Base-by-base conservation (phyloP, 2,113 vertebrate species). In the Corynorhinus townsendii region DNA sequence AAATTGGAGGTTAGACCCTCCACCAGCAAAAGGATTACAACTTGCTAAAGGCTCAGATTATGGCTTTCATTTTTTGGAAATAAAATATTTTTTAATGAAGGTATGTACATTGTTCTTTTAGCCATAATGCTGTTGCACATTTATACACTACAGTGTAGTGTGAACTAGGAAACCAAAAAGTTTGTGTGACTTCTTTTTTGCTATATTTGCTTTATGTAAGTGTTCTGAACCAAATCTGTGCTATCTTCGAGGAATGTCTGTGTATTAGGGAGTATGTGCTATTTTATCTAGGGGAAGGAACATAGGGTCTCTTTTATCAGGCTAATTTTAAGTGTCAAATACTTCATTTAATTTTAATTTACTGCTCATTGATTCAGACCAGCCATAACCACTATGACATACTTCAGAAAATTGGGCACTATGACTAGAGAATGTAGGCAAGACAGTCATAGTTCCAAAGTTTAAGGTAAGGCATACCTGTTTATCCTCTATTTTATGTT, bases 271-370 rank as follows among this genome's bases (percentile, higher is more conserved):
- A 33, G 1, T 56, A 83, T 49, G 35, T 68, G 43, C 24, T 94
- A 49, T 87, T 90, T 83, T 94, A 93, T 86, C 79, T 79, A 64
- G 69, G 64, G 49, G 22, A 95, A 79, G 10, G 40, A 49, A 82
- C 69, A 72, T 54, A 22, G 75, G 28, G 54, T 47, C 20, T 68
- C n/a, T 95, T 95, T 89, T 94, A 96, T 89, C 43, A 89, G 92
- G 43, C 33, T 59, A 92, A 56, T 66, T 94, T 2, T 76, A 40
- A 86, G 35, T 92, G 89, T 52, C 85, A 92, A 92, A 82, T 59
- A 81, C 26, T 76, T 75, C 89, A 91, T 94, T 92, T 92, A 89
- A 89, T 95, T 89, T 89, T 73, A 93, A 95, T 89, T 81, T 77
- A 94, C 92, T 86, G 73, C 26, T 94, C 62, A 69, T 86, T 93